A percentile compares a stretch with the other conserved stretches of the same genome.
Conservation (phyloP, 2,113 vertebrate genomes). For the Chelonoidis abingdonii region DNA sequence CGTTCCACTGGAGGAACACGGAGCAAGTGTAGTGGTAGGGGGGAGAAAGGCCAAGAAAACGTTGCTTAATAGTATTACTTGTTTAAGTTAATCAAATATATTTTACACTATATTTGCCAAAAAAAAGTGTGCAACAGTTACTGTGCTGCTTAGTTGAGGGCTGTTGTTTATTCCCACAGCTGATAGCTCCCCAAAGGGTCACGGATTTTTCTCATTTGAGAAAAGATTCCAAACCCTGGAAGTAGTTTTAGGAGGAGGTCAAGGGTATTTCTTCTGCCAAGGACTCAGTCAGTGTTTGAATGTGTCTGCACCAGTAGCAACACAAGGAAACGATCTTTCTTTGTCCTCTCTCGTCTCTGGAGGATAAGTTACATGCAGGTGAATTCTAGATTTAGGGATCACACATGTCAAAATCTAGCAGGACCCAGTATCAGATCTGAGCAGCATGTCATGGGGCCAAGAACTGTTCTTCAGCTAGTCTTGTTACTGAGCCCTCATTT, state of each 20-base stretch:
- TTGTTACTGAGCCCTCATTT: neutral
- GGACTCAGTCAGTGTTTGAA: neutral
- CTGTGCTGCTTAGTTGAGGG: neutral
- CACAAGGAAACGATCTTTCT: neutral
- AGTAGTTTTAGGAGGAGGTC: neutral
- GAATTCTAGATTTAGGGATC: neutral
- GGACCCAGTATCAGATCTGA: neutral
- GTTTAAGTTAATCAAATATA: neutral
- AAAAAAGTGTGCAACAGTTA: neutral
- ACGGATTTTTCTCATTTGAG: neutral
- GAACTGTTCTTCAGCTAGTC: neutral
- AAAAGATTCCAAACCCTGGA: neutral
- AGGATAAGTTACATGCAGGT: rapidly evolving
- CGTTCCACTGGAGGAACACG: neutral
- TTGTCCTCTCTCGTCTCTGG: neutral
- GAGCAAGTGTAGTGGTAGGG: neutral
- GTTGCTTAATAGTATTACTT: constrained; percentile 1
- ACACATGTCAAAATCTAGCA: neutral
- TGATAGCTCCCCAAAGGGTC: neutral
- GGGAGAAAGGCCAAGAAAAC: neutral
- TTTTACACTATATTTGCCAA: neutral
- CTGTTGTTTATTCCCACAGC: rapidly evolving
- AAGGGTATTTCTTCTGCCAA: neutral
- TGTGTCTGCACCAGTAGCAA: neutral
- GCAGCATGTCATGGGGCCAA: neutral